These are phyloP conservation scores for Tupaia tana DNA, from an alignment of 2,113 vertebrate species.

Conservation along the genomic window DNA sequence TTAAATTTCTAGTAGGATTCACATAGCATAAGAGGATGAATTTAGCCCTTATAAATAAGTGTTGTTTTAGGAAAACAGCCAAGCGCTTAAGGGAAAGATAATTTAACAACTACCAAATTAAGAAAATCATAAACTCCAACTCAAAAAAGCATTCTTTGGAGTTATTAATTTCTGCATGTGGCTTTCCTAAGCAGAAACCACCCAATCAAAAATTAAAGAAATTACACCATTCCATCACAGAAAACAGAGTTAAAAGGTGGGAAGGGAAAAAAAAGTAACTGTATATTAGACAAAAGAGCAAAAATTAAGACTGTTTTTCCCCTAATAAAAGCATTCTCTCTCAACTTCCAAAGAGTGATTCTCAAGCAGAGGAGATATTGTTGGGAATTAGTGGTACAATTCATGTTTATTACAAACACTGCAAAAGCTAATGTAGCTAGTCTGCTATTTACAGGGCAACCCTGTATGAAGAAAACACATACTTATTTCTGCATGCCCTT, in stretches of 20 bases:
- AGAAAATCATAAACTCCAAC: background rate
- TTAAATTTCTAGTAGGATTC: conserved; percentile 14
- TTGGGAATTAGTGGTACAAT: background rate
- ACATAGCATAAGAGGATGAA: background rate
- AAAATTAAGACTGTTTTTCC: background rate
- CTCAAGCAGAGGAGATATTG: background rate
- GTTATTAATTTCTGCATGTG: background rate
- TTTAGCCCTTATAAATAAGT: background rate
- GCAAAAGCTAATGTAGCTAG: background rate
- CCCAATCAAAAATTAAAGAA: background rate
- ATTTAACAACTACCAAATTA: background rate
- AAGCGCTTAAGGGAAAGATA: background rate
- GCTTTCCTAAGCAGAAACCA: background rate
- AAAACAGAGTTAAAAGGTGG: conserved; percentile 4
- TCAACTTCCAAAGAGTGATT: background rate
- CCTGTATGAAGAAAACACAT: background rate
- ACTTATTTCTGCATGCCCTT: background rate
- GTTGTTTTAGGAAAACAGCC: conserved; percentile 16
- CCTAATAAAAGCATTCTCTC: background rate
- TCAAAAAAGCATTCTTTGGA: background rate
- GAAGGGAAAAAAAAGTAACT: background rate
- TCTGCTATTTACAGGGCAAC: background rate
- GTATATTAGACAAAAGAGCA: background rate
- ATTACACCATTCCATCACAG: background rate
- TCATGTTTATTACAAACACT: background rate